phyloP scores from a whole-genome alignment of 2,113 vertebrate genomes.

The Pteropus alecto region DNA sequence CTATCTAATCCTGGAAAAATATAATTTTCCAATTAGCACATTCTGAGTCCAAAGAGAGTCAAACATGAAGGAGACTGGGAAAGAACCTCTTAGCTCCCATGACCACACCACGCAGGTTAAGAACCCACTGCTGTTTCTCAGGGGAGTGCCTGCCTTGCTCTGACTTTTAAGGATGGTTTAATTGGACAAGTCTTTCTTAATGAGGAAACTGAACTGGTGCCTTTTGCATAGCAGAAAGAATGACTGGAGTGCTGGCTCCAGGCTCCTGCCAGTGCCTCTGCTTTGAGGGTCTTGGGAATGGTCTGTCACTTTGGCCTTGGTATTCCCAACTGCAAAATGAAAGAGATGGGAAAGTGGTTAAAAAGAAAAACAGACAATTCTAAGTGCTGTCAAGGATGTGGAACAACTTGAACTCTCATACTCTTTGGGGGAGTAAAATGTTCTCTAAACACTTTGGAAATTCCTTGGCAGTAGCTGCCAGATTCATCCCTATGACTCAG shows the following conservation, averaged over 20 bases:
- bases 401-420: fast-evolving
- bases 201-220: fast-evolving
- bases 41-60: background rate
- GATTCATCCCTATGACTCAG: background rate
- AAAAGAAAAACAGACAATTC: background rate
- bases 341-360: too few relatives aligned
- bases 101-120: too few relatives aligned
- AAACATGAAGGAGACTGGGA: background rate
- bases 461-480: fast-evolving
- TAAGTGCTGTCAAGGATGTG: background rate
- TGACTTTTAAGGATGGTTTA: background rate
- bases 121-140: fast-evolving
- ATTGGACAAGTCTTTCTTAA: background rate
- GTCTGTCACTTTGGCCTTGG: background rate
- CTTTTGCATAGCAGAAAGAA: background rate
- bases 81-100: background rate
- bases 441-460: background rate
- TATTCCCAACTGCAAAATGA: background rate
- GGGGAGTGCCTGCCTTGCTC: background rate
- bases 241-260: background rate
- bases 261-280: fast-evolving
- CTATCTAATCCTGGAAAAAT: background rate
- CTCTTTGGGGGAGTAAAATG: background rate
- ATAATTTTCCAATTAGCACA: background rate
- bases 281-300: background rate